Evolutionary conservation across 37 sponge, comb jelly and placozoan genomes (phyloP), one percentile per base, ranked within the genome.

Genomic region (Crambe crambe): DNA sequence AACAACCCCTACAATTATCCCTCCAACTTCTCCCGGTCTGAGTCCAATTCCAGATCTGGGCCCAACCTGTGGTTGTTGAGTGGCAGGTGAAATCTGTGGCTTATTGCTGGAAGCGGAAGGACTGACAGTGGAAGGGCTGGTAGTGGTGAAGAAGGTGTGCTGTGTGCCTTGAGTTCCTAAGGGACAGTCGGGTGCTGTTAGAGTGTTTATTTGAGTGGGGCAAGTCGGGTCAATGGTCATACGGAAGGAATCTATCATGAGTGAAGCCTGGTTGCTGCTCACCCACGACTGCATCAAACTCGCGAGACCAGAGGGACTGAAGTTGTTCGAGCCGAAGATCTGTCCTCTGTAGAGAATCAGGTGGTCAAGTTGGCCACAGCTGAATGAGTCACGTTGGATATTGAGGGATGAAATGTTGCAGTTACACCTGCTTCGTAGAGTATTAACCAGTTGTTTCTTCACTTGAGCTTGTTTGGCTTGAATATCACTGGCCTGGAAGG

Each of bases 251-350:
- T 62, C 66, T 0, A 74, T 63, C 0, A 37, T 66, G 8, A 82
- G 38, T 9, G 37, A 43, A 22, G 75, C 83, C 25, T 1, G 3
- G 1, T 56, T 73, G 47, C 65, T 65, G 2, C 0, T 37, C 4
- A 82, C 56, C 83, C 83, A 82, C 3, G 75, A 47, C 23, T 74
- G 83, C 3, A 82, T 39, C 37, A 82, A 35, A 2, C 42, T 15
- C 2, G 63, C 74, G 0, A 82, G 74, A 25, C 20, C 83, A 32
- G 0, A 10, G 3, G 75, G 74, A 65, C 56, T 74, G 38, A 35
- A 74, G 25, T 26, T 64, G 36, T 54, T 35, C 26, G 65, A 74
- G 36, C 83, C 83, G 10, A 82, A 9, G 56, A 82, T 63, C 37
- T 65, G 22, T 34, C 62, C 75, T 38, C 83, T 57, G 67, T 66